These are phyloP conservation scores for Podarcis raffonei DNA, from an alignment of 2,113 vertebrate species.

Conservation along the genomic window DNA sequence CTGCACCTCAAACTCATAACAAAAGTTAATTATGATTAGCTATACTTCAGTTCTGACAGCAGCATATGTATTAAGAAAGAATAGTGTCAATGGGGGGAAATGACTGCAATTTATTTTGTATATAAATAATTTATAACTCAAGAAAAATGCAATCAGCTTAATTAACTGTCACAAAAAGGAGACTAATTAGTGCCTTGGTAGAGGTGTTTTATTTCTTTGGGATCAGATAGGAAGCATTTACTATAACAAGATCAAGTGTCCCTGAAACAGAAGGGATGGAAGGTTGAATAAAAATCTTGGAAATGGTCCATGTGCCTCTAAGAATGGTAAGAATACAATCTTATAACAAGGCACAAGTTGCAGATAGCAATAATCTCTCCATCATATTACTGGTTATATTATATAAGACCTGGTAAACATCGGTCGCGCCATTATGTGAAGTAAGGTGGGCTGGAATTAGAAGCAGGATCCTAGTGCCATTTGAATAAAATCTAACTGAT, in stretches of 20 bases:
- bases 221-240: conserved; percentile 62
- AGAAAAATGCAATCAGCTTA: conserved; percentile 56
- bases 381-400: not conserved
- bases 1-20: not conserved
- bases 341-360: not conserved
- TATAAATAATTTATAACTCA: conserved; percentile 49
- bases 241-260: conserved; percentile 67
- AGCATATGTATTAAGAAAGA: not conserved
- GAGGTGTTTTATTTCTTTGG: conserved; percentile 67
- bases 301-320: conserved; percentile 47
- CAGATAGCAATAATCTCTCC: not conserved
- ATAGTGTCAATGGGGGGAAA: not conserved
- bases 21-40: not conserved
- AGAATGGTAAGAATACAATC: not conserved
- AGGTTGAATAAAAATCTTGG: conserved; percentile 65
- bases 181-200: conserved; percentile 68
- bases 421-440: not conserved
- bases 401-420: not conserved
- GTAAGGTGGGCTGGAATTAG: not conserved
- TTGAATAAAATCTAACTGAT: not conserved
- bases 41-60: not conserved
- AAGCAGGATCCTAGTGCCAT: not conserved
- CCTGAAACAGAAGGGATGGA: conserved; percentile 25
- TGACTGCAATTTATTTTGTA: conserved; percentile 8
- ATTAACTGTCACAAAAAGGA: conserved; percentile 66